Conservation (phyloP, 2,113 vertebrate species). For the Actenoides hombroni region DNA sequence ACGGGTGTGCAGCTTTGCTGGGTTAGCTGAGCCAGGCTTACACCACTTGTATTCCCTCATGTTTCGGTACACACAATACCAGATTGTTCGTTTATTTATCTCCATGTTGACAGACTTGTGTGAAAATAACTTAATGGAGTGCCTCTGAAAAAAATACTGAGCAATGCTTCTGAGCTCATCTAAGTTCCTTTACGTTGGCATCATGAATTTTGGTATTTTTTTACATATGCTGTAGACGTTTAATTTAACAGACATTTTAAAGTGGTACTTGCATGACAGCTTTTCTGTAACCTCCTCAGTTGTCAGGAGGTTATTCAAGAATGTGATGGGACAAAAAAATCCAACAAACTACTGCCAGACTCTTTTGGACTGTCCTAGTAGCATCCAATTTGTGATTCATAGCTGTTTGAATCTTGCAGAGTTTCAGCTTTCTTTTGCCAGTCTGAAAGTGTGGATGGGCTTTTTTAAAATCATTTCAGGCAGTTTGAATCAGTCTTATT, state of each 20-base stretch:
- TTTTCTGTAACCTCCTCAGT: background rate
- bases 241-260: background rate
- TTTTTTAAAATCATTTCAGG: background rate
- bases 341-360: background rate
- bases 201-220: background rate
- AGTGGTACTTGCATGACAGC: background rate
- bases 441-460: background rate
- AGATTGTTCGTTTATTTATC: background rate
- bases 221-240: background rate
- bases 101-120: background rate
- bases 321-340: background rate
- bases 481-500: background rate
- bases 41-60: background rate
- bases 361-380: background rate
- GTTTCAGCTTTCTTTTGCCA: background rate
- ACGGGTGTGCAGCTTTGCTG: fast-evolving
- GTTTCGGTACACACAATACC: background rate
- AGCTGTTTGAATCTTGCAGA: background rate
- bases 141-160: background rate
- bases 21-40: background rate
- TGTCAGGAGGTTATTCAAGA: background rate
- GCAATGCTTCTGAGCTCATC: background rate
- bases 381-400: background rate
- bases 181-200: fast-evolving
- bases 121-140: background rate